Conservation (phyloP, 2,888 invertebrate species). For the Clanis bilineata region DNA sequence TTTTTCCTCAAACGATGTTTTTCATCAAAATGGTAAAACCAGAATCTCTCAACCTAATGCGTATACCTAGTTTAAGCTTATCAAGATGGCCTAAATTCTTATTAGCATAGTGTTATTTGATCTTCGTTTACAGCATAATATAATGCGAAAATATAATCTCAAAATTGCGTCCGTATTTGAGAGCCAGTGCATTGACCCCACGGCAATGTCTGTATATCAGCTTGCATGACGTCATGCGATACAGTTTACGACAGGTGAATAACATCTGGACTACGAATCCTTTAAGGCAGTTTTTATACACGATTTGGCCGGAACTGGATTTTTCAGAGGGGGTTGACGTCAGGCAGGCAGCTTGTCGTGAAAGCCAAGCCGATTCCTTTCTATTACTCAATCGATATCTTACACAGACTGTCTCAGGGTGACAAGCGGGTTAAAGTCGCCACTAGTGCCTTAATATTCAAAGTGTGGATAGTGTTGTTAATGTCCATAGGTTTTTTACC, state of each 20-base stretch:
- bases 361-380: too few relatives aligned
- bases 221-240: constrained; percentile 11
- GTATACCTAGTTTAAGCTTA: neutral
- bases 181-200: constrained; percentile 6
- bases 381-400: too few relatives aligned
- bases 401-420: too few relatives aligned
- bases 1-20: too few relatives aligned
- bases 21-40: too few relatives aligned
- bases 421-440: too few relatives aligned
- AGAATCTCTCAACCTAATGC: neutral
- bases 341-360: too few relatives aligned
- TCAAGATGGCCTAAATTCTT: neutral
- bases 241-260: constrained; percentile 9
- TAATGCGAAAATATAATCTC: neutral
- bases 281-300: neutral
- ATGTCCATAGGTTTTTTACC: too few relatives aligned
- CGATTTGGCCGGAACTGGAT: too few relatives aligned
- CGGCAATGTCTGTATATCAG: constrained; percentile 14
- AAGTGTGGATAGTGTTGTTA: too few relatives aligned
- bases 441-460: too few relatives aligned
- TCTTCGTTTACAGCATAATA: neutral
- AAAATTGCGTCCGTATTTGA: neutral
- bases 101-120: neutral
- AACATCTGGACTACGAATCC: neutral
- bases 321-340: too few relatives aligned